Conservation (phyloP, 1,140 invertebrate species). For the Harpegnathos saltator region DNA sequence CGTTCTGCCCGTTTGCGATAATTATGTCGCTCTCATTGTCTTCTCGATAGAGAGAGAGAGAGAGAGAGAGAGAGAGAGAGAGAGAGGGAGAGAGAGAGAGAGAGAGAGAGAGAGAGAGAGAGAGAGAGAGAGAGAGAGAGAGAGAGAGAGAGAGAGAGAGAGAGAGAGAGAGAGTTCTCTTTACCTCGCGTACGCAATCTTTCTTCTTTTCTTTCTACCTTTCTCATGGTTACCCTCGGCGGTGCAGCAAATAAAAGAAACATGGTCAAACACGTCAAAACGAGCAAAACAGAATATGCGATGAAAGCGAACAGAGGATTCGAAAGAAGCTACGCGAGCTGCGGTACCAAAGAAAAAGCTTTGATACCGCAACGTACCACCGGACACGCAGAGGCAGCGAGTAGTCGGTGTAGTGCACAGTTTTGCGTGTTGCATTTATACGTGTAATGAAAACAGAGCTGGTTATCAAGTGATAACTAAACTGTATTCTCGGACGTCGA, state of each 20-base stretch:
- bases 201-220: conserved; percentile 13
- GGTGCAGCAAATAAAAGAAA: conserved; percentile 67
- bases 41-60: conserved; percentile 50
- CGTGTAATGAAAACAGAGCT: conserved; percentile 37
- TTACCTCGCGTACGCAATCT: conserved; percentile 45
- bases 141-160: too few relatives aligned
- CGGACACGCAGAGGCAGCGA: conserved; percentile 23
- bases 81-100: too few relatives aligned
- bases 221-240: conserved; percentile 14
- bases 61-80: too few relatives aligned
- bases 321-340: conserved; percentile 61
- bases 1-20: conserved; percentile 24
- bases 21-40: conserved; percentile 58
- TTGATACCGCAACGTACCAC: conserved; percentile 41
- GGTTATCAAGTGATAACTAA: conserved; percentile 21
- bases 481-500: neutral
- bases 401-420: conserved; percentile 3
- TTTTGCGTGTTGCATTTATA: conserved; percentile 29
- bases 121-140: too few relatives aligned
- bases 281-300: conserved; percentile 63
- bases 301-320: conserved; percentile 68
- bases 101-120: too few relatives aligned
- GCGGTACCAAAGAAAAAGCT: conserved; percentile 68
- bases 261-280: conserved; percentile 59
- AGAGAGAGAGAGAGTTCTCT: too few relatives aligned